Evolutionary conservation across 2,888 invertebrate genomes (phyloP).

Genomic region (Lysandra bellargus): DNA sequence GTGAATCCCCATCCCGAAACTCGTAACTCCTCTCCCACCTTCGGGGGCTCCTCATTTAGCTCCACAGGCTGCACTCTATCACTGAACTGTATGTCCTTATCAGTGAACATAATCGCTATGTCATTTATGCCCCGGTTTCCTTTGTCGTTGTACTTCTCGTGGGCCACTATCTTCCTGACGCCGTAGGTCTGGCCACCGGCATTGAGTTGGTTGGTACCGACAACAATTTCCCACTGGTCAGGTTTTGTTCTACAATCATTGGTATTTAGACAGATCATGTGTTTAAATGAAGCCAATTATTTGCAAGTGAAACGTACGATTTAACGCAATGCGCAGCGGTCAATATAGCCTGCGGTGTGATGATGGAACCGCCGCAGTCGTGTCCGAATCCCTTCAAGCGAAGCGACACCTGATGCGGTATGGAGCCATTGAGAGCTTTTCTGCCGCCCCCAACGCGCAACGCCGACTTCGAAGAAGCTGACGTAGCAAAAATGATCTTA

Average conservation of each 20-base stretch:
- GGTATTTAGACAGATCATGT: not conserved
- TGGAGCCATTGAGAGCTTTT: slow-evolving; percentile 72
- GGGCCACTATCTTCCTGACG: slow-evolving; percentile 65
- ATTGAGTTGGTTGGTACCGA: slow-evolving; percentile 77
- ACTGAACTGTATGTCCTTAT: slow-evolving; percentile 72
- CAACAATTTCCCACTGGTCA: slow-evolving; percentile 54
- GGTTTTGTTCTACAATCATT: not conserved
- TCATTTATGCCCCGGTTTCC: slow-evolving; percentile 71
- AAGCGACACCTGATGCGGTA: slow-evolving; percentile 78
- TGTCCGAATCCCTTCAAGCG: slow-evolving; percentile 72
- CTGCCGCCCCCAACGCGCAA: slow-evolving; percentile 76
- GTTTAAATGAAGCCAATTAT: not conserved
- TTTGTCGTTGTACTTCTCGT: slow-evolving; percentile 63
- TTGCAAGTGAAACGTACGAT: slow-evolving; percentile 53
- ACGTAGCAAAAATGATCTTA: not conserved
- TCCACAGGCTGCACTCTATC: slow-evolving; percentile 78
- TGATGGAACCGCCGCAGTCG: slow-evolving; percentile 81
- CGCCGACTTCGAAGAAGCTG: slow-evolving; percentile 52
- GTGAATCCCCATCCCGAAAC: slow-evolving; percentile 45
- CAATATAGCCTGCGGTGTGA: slow-evolving; percentile 74
- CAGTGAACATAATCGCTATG: slow-evolving; percentile 83
- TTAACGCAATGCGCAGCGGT: slow-evolving; percentile 81
- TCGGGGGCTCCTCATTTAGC: slow-evolving; percentile 75
- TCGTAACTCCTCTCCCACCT: slow-evolving; percentile 71
- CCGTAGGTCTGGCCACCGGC: slow-evolving; percentile 66